phyloP scores from a whole-genome alignment of 2,888 invertebrate species.

The Plusia festucae region DNA sequence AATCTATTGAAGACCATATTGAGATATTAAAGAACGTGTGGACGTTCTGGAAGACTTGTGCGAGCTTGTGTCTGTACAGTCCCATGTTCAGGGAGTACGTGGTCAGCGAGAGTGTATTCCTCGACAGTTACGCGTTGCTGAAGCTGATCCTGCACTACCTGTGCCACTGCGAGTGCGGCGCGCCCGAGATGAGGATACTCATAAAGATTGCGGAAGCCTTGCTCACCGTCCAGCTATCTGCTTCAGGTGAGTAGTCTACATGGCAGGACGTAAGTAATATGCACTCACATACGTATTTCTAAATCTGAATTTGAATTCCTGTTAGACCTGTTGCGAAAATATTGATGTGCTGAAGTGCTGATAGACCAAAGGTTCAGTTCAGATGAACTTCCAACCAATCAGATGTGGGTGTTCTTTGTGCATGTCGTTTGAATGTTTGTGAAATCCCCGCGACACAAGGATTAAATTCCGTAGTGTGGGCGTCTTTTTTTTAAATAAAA shows the following conservation, averaged over 20 bases:
- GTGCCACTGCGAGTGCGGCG: conserved; percentile 62
- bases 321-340: too few species aligned
- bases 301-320: too few species aligned
- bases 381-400: too few species aligned
- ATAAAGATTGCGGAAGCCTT: conserved; percentile 81
- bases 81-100: conserved; percentile 86
- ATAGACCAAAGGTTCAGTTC: too few species aligned
- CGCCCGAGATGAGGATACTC: conserved; percentile 71
- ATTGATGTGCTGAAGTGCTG: too few species aligned
- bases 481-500: too few species aligned
- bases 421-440: too few species aligned
- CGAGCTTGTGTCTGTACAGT: conserved; percentile 87
- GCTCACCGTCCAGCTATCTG: conserved; percentile 82
- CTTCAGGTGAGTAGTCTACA: conserved; percentile 73
- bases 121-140: conserved; percentile 79
- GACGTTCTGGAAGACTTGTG: conserved; percentile 87
- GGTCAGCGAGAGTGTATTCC: conserved; percentile 75
- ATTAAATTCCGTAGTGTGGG: too few species aligned
- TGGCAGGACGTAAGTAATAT: too few species aligned
- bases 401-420: too few species aligned
- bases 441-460: too few species aligned
- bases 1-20: conserved; percentile 66
- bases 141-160: conserved; percentile 74
- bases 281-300: too few species aligned
- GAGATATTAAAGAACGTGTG: conserved; percentile 80